These are phyloP conservation scores for Pica pica DNA, from an alignment of 2,113 vertebrate genomes.

Conservation along the genomic window DNA sequence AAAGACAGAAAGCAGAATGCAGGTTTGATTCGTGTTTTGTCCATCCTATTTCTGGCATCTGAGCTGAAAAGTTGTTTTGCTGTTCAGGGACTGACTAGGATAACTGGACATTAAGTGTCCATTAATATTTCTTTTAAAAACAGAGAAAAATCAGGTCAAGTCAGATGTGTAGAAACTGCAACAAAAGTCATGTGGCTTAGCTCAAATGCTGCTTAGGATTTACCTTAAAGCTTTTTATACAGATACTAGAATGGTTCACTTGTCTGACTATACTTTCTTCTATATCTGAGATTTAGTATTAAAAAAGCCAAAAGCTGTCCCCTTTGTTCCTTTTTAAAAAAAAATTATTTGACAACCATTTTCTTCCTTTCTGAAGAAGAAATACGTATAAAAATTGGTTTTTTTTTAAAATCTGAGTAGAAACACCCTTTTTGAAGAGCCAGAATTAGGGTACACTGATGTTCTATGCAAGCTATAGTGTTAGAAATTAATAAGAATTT, in stretches of 20 bases:
- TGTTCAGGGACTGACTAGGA: background rate
- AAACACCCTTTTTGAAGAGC: background rate
- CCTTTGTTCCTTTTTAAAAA: too few species aligned
- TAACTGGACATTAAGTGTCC: background rate
- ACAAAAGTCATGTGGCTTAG: background rate
- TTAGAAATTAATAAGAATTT: background rate
- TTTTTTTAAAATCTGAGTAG: background rate
- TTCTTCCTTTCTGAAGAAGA: background rate
- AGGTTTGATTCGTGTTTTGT: background rate
- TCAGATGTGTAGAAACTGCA: background rate
- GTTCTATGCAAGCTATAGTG: background rate
- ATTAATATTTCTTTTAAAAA: background rate
- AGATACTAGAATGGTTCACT: background rate
- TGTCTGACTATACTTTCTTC: background rate
- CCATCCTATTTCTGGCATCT: background rate
- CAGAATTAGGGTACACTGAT: background rate
- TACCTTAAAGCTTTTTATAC: background rate
- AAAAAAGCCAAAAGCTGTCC: background rate
- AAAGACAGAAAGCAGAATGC: background rate
- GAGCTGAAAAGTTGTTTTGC: background rate
- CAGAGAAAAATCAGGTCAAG: background rate
- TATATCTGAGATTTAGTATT: background rate
- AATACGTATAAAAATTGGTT: background rate
- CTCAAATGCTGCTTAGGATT: background rate
- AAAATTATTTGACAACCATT: background rate